Evolutionary conservation across 1,140 invertebrate species (phyloP), one percentile per base, ranked within the genome.

Genomic region (Eriocheir sinensis): DNA sequence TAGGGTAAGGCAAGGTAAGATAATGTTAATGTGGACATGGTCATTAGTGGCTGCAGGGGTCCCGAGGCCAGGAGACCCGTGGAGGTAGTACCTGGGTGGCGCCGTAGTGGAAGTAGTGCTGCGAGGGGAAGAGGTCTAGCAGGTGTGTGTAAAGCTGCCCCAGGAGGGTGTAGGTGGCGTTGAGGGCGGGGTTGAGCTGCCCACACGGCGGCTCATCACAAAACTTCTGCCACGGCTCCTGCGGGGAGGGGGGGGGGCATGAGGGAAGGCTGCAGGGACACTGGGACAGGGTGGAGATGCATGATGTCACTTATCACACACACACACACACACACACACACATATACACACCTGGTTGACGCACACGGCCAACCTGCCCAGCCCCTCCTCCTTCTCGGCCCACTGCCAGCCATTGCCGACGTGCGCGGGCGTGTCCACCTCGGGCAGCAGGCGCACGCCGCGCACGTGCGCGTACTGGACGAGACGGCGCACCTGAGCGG

Each of bases 131-230:
- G 60, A 97, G 96, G 6, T 98, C 97, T 0, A 98, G 97, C 40
- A 96, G 32, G 34, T 94, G 41, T 91, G 48, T 53, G 90, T 91
- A 95, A 9, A 95, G 92, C 15, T 44, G 44, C 32, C 40, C 53
- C 72, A 99, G 96, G 36, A 98, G 97, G 83, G 98, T 97, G 95
- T 98, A 99, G 81, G 98, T 97, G 60, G 97, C 97, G 2, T 98
- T 97, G 95, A 97, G 98, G 0, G 97, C 98, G 0, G 98, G 98
- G 97, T 99, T 98, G 3, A 99, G 97, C 96, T 98, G 98, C 0
- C 98, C 98, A 96, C 98, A 99, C 0, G 98, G 98, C 2, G 98
- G 98, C 96, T 98, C 98, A 17, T 98, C 98, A 95, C 98, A 99
- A 96, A 97, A 98, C 0, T 96, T 96, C 17, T 96, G 96, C 98